phyloP scores from a whole-genome alignment of 2,113 vertebrate species.

The Dipodomys merriami region DNA sequence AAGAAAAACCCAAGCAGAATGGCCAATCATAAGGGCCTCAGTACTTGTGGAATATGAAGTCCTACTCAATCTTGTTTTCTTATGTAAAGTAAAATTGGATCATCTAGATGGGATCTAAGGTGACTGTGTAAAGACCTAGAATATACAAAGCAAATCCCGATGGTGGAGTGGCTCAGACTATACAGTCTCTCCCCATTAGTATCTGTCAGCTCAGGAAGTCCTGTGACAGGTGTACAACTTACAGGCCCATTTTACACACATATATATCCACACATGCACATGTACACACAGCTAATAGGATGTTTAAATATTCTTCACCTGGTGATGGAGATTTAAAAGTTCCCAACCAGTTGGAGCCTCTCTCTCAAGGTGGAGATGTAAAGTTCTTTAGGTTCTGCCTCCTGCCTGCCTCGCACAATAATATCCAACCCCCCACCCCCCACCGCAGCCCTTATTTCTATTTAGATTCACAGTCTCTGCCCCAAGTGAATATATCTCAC shows the following conservation, averaged over 20 bases:
- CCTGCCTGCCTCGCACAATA: not conserved
- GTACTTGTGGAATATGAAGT: constrained; percentile 16
- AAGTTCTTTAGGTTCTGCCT: not conserved
- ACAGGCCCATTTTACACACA: not conserved
- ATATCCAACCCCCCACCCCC: not conserved
- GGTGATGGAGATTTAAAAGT: constrained; percentile 38
- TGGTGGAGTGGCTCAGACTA: accelerated
- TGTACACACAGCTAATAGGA: not conserved
- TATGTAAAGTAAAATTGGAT: not conserved
- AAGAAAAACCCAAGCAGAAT: not conserved
- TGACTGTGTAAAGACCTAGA: not conserved
- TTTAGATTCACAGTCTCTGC: not conserved
- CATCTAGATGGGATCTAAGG: not conserved
- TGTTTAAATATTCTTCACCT: not conserved
- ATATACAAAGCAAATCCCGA: not conserved
- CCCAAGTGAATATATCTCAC: not conserved
- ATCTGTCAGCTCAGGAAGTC: not conserved
- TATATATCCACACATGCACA: not conserved
- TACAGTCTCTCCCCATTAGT: not conserved
- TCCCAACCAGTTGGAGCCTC: not conserved
- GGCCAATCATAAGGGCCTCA: not conserved
- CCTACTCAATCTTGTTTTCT: not conserved
- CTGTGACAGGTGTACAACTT: not conserved
- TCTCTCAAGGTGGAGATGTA: not conserved
- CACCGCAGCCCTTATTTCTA: not conserved